Percentiles rank a stretch among this genome's conserved stretches.
Conservation (phyloP, 2,113 vertebrate genomes). For the Misgurnus anguillicaudatus region DNA sequence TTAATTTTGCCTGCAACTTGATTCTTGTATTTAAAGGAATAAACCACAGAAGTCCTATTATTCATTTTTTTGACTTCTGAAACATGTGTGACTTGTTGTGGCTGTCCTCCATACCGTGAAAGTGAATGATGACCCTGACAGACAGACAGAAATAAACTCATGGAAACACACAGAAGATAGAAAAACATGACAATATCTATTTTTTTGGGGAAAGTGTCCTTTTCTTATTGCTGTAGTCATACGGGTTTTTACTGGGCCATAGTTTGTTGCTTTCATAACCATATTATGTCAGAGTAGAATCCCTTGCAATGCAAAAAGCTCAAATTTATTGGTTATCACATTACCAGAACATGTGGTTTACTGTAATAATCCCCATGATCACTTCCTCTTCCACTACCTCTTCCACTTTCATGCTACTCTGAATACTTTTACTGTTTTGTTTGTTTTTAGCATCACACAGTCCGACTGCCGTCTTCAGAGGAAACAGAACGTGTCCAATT, state of each 20-base stretch:
- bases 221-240: too few species aligned
- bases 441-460: constrained; percentile 13
- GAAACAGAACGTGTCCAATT: neutral
- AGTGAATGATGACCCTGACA: too few species aligned
- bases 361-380: neutral
- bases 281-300: neutral
- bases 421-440: neutral
- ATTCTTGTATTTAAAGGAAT: neutral
- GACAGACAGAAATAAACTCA: too few species aligned
- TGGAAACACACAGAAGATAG: too few species aligned
- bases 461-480: neutral
- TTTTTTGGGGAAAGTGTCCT: too few species aligned
- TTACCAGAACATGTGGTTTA: neutral
- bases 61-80: too few species aligned
- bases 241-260: too few species aligned
- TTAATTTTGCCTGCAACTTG: neutral
- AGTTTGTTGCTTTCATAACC: neutral
- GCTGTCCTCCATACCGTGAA: too few species aligned
- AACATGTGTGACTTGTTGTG: too few species aligned
- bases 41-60: too few species aligned
- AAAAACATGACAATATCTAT: too few species aligned
- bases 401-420: neutral
- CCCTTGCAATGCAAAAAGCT: neutral
- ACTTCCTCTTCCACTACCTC: constrained; percentile 5
- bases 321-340: neutral